Conservation (phyloP, 2,113 vertebrate species). For the Xerus inauris region DNA sequence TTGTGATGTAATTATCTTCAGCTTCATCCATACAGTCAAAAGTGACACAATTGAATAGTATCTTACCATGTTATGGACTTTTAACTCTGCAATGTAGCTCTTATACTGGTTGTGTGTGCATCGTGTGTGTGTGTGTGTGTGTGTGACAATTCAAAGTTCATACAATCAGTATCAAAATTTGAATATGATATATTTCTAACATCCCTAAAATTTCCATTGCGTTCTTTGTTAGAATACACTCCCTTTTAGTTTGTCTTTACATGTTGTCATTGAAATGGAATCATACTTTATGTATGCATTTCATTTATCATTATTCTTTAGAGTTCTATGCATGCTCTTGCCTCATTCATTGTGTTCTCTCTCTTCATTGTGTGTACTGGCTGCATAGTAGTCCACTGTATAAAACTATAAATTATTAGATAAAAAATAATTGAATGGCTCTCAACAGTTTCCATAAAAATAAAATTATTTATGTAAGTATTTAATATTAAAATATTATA, state of each 20-base stretch:
- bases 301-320: neutral
- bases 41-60: neutral
- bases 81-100: neutral
- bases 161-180: neutral
- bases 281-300: neutral
- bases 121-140: neutral
- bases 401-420: neutral
- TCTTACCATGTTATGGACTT: neutral
- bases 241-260: neutral
- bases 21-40: neutral
- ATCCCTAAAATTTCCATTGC: neutral
- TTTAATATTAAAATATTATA: neutral
- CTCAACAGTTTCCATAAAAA: neutral
- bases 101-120: neutral
- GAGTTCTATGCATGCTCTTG: neutral
- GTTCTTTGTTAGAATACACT: neutral
- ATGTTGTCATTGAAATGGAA: neutral
- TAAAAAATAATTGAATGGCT: neutral
- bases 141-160: neutral
- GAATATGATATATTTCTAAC: neutral
- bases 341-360: neutral
- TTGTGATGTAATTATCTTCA: neutral
- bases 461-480: neutral
- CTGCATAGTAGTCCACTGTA: neutral
- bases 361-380: neutral